A percentile compares a stretch with the other conserved stretches of the same genome.
Evolutionary conservation across 2,113 vertebrate genomes (phyloP).

Genomic region (Tragelaphus imberbis): DNA sequence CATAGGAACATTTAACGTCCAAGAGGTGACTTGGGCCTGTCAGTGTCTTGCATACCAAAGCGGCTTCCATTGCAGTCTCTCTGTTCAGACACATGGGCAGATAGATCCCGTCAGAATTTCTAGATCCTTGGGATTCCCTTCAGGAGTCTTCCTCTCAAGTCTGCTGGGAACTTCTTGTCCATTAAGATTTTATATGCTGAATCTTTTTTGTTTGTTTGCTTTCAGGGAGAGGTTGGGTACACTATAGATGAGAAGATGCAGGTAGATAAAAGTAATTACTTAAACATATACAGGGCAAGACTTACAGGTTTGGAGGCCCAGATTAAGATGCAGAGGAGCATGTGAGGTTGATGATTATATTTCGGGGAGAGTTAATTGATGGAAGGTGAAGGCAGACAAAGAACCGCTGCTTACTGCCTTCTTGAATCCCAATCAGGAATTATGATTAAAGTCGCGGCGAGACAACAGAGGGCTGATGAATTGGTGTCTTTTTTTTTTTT

Average conservation of each 20-base stretch:
- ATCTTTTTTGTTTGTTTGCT: background rate
- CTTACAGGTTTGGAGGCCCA: constrained; percentile 78
- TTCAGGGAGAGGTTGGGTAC: background rate
- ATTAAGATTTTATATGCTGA: constrained; percentile 41
- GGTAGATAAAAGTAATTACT: constrained; percentile 80
- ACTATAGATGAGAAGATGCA: constrained; percentile 65
- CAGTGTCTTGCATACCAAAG: background rate
- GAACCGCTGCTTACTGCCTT: constrained; percentile 85
- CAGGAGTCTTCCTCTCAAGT: constrained; percentile 31
- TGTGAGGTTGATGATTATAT: constrained; percentile 89
- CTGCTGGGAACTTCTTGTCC: constrained; percentile 57
- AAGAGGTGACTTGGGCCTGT: background rate
- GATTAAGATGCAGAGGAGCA: constrained; percentile 90
- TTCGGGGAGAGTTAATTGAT: constrained; percentile 91
- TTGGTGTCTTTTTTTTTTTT: constrained; percentile 85
- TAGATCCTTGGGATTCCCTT: constrained; percentile 3
- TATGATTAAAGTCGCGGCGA: constrained; percentile 91
- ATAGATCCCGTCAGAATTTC: background rate
- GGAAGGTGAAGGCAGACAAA: constrained; percentile 90
- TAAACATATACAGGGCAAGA: constrained; percentile 79
- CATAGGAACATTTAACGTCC: background rate
- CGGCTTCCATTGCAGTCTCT: background rate
- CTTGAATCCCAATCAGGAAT: constrained; percentile 92
- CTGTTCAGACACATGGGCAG: background rate
- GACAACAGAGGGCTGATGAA: constrained; percentile 91